Evolutionary conservation across 2,113 vertebrate genomes (phyloP).

Genomic region (Podarcis muralis): DNA sequence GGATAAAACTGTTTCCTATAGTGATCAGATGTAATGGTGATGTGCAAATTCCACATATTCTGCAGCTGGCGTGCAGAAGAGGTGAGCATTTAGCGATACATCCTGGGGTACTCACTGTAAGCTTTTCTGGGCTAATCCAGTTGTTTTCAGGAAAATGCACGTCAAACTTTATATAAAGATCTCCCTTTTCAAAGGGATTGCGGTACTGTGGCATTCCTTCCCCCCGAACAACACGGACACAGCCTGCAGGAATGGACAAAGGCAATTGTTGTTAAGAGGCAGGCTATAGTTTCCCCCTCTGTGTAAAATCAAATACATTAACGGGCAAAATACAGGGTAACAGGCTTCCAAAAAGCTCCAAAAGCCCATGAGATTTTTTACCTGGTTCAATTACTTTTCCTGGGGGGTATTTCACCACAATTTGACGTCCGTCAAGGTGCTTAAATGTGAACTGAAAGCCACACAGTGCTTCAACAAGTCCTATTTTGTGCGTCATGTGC

Average conservation of each 20-base stretch:
- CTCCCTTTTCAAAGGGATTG: slow-evolving; percentile 98
- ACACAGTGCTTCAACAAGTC: slow-evolving; percentile 95
- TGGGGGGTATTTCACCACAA: slow-evolving; percentile 95
- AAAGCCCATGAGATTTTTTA: slow-evolving; percentile 48
- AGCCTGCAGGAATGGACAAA: slow-evolving; percentile 75
- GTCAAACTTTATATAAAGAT: slow-evolving; percentile 97
- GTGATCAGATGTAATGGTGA: neutral
- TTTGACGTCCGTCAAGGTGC: slow-evolving; percentile 93
- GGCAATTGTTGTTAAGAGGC: neutral
- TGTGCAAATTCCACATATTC: neutral
- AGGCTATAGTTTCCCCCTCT: neutral
- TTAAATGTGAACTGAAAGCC: slow-evolving; percentile 96
- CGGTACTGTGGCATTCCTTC: slow-evolving; percentile 99
- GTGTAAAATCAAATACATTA: neutral
- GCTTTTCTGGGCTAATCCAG: slow-evolving; percentile 97
- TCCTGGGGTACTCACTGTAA: slow-evolving; percentile 85
- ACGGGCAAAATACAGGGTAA: too few relatives aligned
- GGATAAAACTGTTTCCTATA: neutral
- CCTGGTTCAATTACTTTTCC: slow-evolving; percentile 99
- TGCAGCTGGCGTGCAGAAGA: neutral
- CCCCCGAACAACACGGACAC: slow-evolving; percentile 88
- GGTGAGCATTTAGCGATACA: neutral
- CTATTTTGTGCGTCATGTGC: slow-evolving; percentile 96
- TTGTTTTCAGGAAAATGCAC: slow-evolving; percentile 98
- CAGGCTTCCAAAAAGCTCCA: neutral